Evolutionary conservation across 2,888 invertebrate genomes (phyloP), one percentile per base, ranked within the genome.

Genomic region (Tetragnatha montana): DNA sequence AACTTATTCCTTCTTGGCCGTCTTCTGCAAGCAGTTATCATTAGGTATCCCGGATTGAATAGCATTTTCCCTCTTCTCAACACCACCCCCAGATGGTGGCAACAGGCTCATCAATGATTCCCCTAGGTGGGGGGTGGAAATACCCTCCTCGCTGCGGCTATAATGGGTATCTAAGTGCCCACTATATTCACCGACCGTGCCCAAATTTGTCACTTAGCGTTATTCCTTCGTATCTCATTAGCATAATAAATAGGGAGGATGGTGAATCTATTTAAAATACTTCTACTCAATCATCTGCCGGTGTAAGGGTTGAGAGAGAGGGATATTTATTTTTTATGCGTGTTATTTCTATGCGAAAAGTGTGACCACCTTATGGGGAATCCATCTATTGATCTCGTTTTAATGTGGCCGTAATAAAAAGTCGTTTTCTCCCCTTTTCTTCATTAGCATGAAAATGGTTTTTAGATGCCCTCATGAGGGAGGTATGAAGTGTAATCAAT

Each of bases 101-200:
- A 88, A 88, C 88, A 83, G 88, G 88, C 88, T 83, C 88, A 88
- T 88, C 88, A 88, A 78, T 49, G 71, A 76, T 76, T 79, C 73
- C 60, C 47, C 21, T 12, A n/a, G 80, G 70, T 74, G 51, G 71
- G 78, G 51, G 21, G 17, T 35, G 35, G 51, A 35, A 8, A 51
- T 73, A 51, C 51, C 82, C 70, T 19, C 82, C 47, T 51, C 35
- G 50, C 51, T 22, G 81, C 51, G 82, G 60, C 50, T 82, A 88
- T 88, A 88, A 88, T 88, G 87, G 87, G 71, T 88, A 88, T 88
- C 87, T 88, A 88, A 87, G 87, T 88, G 81, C 87, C 87, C 87
- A 82, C 87, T 88, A 88, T 88, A 88, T 88, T 88, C 87, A 88
- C 76, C 87, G 87, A 80, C 81, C 87, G 71, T 76, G 76, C 87